Percentiles rank a stretch among this genome's conserved stretches.
phyloP scores from a whole-genome alignment of 2,113 vertebrate species.

The Upupa epops region DNA sequence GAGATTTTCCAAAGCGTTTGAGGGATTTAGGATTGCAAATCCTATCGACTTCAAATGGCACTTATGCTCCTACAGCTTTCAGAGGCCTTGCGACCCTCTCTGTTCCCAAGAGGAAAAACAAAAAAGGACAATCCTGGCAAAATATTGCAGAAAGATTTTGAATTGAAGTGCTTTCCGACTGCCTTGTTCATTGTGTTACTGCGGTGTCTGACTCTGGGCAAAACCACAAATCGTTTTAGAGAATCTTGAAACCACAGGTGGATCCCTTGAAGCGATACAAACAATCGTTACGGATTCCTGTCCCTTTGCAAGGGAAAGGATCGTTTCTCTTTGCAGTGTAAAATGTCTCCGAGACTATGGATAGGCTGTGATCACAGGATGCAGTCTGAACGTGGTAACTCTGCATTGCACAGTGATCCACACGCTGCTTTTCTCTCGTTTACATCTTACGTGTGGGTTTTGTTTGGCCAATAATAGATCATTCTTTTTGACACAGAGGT shows the following conservation, averaged over 20 bases:
- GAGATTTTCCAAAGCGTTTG: neutral
- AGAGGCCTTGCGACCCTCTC: neutral
- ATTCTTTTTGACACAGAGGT: neutral
- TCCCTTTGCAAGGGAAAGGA: neutral
- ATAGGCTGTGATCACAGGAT: neutral
- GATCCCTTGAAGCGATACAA: neutral
- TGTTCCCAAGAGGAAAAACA: conserved; percentile 6
- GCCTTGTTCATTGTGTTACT: neutral
- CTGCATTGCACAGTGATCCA: neutral
- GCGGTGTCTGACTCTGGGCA: conserved; percentile 17
- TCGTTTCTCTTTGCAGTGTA: neutral
- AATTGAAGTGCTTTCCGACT: neutral
- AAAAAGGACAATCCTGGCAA: neutral
- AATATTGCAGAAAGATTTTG: neutral
- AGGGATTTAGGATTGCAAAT: conserved; percentile 47
- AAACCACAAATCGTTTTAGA: neutral
- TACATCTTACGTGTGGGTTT: neutral
- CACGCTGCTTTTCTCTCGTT: neutral
- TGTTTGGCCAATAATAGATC: neutral
- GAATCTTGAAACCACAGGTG: neutral
- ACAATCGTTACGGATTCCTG: neutral
- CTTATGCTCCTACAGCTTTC: neutral
- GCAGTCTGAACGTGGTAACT: neutral
- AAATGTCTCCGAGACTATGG: neutral
- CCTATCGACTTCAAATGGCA: conserved; percentile 16